Evolutionary conservation across 2,888 invertebrate species (phyloP).

Genomic region (Tenthredo mesomela): DNA sequence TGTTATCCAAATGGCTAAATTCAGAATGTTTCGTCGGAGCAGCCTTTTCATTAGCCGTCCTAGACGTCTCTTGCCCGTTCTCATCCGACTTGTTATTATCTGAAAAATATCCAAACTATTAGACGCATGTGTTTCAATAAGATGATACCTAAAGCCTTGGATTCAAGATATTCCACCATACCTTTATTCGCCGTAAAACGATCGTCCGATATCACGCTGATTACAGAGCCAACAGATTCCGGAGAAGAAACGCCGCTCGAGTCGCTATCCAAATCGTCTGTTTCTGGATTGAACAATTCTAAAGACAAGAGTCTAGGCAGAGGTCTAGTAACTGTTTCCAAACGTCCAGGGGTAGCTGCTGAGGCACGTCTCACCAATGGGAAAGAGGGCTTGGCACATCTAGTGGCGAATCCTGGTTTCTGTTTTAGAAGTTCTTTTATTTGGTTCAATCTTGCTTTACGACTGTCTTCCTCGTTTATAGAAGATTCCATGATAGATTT

Average conservation of each 20-base stretch:
- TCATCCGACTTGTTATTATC: conserved; percentile 36
- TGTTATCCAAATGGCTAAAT: conserved; percentile 40
- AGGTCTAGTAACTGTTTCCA: conserved; percentile 83
- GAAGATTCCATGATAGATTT: conserved; percentile 75
- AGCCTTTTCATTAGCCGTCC: conserved; percentile 3
- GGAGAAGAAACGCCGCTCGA: conserved; percentile 93
- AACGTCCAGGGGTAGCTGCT: conserved; percentile 79
- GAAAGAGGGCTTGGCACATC: conserved; percentile 80
- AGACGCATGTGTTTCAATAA: background rate
- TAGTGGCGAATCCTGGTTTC: conserved; percentile 83
- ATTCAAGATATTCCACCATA: conserved; percentile 1
- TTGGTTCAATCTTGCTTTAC: conserved; percentile 84
- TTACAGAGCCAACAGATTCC: conserved; percentile 92
- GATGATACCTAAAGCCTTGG: background rate
- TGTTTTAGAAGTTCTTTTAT: conserved; percentile 86
- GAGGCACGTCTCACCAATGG: conserved; percentile 87
- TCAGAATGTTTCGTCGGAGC: background rate
- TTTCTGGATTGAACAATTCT: conserved; percentile 94
- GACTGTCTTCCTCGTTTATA: conserved; percentile 79
- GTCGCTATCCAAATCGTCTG: conserved; percentile 94
- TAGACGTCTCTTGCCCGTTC: conserved; percentile 10
- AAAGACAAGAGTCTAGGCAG: conserved; percentile 88
- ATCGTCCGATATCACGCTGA: conserved; percentile 87
- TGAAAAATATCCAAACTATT: conserved; percentile 15
- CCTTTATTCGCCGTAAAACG: conserved; percentile 72